Evolutionary conservation across 2,888 invertebrate genomes (phyloP).

Genomic region (Phengaris arion): DNA sequence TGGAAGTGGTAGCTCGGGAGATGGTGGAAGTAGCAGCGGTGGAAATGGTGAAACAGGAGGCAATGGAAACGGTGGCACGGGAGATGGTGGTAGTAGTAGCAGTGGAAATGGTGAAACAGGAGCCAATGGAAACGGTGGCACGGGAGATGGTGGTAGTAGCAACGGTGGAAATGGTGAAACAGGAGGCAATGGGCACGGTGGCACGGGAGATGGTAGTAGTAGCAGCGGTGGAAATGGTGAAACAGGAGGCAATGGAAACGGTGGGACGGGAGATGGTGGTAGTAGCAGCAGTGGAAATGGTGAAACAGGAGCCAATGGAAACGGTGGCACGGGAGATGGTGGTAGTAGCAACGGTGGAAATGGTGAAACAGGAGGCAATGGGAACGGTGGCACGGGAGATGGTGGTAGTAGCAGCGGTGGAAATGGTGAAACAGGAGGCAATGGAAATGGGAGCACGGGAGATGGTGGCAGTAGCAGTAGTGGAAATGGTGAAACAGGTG

Average conservation of each 20-base stretch:
- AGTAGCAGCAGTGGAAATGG: background rate
- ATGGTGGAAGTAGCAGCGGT: background rate
- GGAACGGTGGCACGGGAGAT: background rate
- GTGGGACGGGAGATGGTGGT: background rate
- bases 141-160: background rate
- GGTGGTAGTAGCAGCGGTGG: background rate
- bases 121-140: background rate
- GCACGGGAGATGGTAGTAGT: background rate
- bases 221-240: background rate
- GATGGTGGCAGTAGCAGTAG: background rate
- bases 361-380: constrained; percentile 2
- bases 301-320: background rate
- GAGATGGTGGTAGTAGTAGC: background rate
- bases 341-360: background rate
- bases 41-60: background rate
- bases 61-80: background rate
- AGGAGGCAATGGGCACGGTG: background rate
- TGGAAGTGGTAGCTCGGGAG: background rate
- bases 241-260: background rate
- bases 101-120: background rate
- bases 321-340: background rate
- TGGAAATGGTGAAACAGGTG: background rate
- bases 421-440: background rate
- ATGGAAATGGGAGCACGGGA: background rate
- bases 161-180: background rate